Base-by-base conservation (phyloP, 2,888 invertebrate species). In the Blomia tropicalis region DNA sequence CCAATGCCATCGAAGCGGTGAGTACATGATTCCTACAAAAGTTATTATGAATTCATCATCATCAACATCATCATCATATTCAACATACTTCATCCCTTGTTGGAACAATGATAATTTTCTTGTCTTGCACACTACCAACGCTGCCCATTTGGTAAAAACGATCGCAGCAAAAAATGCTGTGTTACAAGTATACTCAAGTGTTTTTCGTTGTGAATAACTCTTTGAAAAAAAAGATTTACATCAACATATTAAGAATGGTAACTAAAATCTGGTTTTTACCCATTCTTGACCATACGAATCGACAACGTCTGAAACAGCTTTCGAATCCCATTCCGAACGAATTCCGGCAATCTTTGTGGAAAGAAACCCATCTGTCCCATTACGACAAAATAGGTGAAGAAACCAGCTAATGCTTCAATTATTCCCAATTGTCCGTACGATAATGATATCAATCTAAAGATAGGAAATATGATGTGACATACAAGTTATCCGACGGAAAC, bases 351-450 rank as follows among this genome's bases (percentile, higher is more conserved):
- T 71, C 58, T 71, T 69, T 53, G 67, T 66, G 19, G 76, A 74
- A 75, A 90, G 80, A 81, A 98, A 98, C 69, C 98, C 76, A 96
- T 96, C 76, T 96, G 96, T 79, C 93, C 95, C 92, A 98, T 91
- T 75, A 98, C 96, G 71, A 98, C 95, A 77, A 96, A 93, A 80
- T 98, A 98, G 62, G 92, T 89, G 79, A 96, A 79, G 73, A 79
- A 79, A 14, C 78, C 78, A 63, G 76, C 76, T 2, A 74, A 72
- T 14, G 78, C 77, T 69, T 78, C 78, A 68, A 79, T 78, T 76
- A 78, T 77, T 65, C 78, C 79, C 67, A 78, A 77, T 71, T 98
- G 96, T 71, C 96, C 95, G 77, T 98, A 98, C 65, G 96, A 92
- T 87, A 98, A 92, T 68, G 93, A 92, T 78, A 98, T 96, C 78